A percentile compares a stretch with the other conserved stretches of the same genome.
phyloP scores from a whole-genome alignment of 2,888 invertebrate species.

The Orthonevra nobilis region DNA sequence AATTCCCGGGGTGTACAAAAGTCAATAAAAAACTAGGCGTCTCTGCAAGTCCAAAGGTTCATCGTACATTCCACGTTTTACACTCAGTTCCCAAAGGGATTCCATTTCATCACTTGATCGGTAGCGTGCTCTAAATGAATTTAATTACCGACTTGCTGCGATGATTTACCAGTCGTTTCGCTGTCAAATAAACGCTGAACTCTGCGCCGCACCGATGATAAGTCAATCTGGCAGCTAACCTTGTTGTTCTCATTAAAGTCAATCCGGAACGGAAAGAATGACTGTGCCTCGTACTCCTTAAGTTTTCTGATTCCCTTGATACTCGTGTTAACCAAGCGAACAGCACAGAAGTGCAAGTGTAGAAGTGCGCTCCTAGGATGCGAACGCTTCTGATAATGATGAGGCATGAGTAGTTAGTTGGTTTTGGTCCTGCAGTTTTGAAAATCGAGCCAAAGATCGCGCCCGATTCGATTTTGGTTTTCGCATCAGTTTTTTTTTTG shows the following conservation, averaged over 20 bases:
- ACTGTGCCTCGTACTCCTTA: slow-evolving; percentile 47
- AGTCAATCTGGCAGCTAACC: slow-evolving; percentile 42
- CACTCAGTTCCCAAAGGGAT: no score
- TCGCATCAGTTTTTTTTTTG: slow-evolving; percentile 55
- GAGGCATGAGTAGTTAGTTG: slow-evolving; percentile 65
- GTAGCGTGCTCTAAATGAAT: slow-evolving; percentile 38
- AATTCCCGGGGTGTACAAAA: no score
- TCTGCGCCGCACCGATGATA: slow-evolving; percentile 33
- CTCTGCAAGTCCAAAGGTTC: no score
- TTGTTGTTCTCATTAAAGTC: slow-evolving; percentile 37
- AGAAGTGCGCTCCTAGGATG: slow-evolving; percentile 52
- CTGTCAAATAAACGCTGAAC: slow-evolving; percentile 61
- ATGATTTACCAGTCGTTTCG: slow-evolving; percentile 20
- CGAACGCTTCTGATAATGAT: slow-evolving; percentile 42
- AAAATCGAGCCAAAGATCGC: slow-evolving; percentile 56
- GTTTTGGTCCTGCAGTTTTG: slow-evolving; percentile 39
- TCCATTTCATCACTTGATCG: no score
- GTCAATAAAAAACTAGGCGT: no score
- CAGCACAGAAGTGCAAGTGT: slow-evolving; percentile 29
- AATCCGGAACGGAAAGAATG: slow-evolving; percentile 48
- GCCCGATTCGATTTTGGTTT: slow-evolving; percentile 55
- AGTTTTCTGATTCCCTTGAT: slow-evolving; percentile 56
- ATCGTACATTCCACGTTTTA: no score
- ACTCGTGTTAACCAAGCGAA: slow-evolving; percentile 34
- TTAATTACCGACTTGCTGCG: slow-evolving; percentile 36